Percentiles rank a stretch among this genome's conserved stretches.
Conservation (phyloP, 1,140 invertebrate species). For the Acyrthosiphon pisum region DNA sequence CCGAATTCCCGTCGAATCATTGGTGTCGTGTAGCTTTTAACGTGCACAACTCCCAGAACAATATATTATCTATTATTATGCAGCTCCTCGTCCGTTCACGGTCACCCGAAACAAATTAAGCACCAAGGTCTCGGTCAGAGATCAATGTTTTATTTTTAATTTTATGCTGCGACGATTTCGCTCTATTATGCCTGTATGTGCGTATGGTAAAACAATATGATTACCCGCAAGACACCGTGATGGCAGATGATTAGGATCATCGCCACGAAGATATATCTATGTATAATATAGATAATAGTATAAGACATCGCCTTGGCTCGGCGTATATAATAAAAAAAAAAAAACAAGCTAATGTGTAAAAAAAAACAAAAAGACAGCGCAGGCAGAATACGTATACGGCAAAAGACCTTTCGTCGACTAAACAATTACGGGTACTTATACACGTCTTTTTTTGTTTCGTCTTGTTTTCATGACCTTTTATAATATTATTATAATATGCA, state of each 20-base stretch:
- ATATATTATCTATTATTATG: neutral
- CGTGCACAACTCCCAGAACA: neutral
- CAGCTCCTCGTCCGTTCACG: neutral
- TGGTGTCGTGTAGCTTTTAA: slow-evolving; percentile 25
- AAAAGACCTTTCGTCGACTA: neutral
- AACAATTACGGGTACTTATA: neutral
- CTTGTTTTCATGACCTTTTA: neutral
- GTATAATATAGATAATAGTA: neutral
- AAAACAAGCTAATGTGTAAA: neutral
- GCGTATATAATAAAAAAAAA: neutral
- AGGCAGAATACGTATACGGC: neutral
- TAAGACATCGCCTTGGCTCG: neutral
- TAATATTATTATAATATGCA: neutral
- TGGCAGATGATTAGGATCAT: neutral
- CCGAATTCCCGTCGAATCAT: neutral
- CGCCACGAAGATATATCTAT: neutral
- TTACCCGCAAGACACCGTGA: neutral
- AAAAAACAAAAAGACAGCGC: neutral
- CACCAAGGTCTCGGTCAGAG: slow-evolving; percentile 52
- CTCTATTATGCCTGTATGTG: no score
- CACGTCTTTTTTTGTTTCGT: neutral
- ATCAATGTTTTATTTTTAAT: slow-evolving; percentile 31
- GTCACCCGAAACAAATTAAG: slow-evolving; percentile 12
- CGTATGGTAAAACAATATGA: neutral
- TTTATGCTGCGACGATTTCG: neutral